Evolutionary conservation across 2,888 invertebrate species (phyloP).

Genomic region (Papilio gigon): DNA sequence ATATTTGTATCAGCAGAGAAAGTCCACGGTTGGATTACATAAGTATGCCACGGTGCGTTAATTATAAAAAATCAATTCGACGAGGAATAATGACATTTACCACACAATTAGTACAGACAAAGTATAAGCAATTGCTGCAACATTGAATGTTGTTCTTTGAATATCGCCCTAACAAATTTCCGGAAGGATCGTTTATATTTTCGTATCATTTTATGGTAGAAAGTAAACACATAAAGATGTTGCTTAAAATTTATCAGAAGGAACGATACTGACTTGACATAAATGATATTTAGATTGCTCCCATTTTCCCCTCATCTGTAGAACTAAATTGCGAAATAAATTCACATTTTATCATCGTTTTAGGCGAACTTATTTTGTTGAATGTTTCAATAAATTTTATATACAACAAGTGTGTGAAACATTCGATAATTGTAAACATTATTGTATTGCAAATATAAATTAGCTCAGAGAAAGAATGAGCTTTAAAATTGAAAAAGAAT

Average conservation of each 20-base stretch:
- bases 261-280: slow-evolving; percentile 32
- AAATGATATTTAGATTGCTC: slow-evolving; percentile 34
- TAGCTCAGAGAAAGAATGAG: slow-evolving; percentile 1
- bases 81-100: neutral
- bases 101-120: neutral
- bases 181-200: slow-evolving; percentile 13
- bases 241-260: slow-evolving; percentile 35
- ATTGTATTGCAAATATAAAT: too few species aligned
- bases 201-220: slow-evolving; percentile 21
- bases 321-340: slow-evolving; percentile 28
- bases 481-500: slow-evolving; percentile 22
- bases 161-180: slow-evolving; percentile 1
- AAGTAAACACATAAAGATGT: slow-evolving; percentile 32
- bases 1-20: too few species aligned
- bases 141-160: slow-evolving; percentile 9
- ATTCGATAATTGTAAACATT: neutral
- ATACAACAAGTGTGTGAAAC: too few species aligned
- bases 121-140: slow-evolving; percentile 11
- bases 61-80: too few species aligned
- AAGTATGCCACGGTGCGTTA: too few species aligned
- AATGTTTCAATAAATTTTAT: neutral
- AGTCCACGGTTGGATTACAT: too few species aligned
- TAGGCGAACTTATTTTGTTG: neutral
- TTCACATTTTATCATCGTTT: slow-evolving; percentile 24
- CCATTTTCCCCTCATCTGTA: slow-evolving; percentile 30